Base-by-base conservation (phyloP, 2,113 vertebrate genomes). In the Spermophilus dauricus region DNA sequence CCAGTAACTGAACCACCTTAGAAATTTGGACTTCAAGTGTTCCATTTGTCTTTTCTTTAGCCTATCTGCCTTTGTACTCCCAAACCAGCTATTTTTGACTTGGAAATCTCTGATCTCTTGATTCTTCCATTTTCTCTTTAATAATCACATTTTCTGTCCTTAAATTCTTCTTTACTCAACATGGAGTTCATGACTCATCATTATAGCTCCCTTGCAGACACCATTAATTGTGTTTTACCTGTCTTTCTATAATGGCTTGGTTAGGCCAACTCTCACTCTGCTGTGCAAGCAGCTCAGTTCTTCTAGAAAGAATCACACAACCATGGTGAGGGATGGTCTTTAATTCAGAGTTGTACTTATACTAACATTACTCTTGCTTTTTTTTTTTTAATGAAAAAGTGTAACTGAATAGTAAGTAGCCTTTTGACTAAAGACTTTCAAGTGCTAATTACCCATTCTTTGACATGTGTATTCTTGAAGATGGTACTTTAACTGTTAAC, bases 361-460 rank as follows among this genome's bases (percentile, higher is more conserved):
- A 17, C 63, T 96, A 42, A 76, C 51, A 37, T 77, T 80, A 20
- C 16, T 51, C 3, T 75, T 58, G 22, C 56, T 58, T 58, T 63
- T 63, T 26, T 61, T 61, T 63, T 91, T 84, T 82, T 2, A 58
- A 58, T 58, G 56, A 22, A 58, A 22, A 58, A 58, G 56, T 22
- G 56, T 58, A 58, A 20, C 45, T 61, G 78, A 67, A 42, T 67
- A 17, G 30, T 76, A 91, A 17, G 30, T 76, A 91, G 28, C 72
- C 34, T 88, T 63, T 95, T 56, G 34, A 30, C 39, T 82, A 78
- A 58, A 92, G 70, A 96, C 73, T 91, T 94, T 81, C 28, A 96
- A 11, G 61, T 78, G 30, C 53, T 85, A 75, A 86, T 84, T 89
- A 89, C 63, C 13, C 13, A 77, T 93, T 69, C 32, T 28, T 89